Evolutionary conservation across 2,797 vertebrate genomes (phyloP).

Genomic region (Holocentrus rufus): DNA sequence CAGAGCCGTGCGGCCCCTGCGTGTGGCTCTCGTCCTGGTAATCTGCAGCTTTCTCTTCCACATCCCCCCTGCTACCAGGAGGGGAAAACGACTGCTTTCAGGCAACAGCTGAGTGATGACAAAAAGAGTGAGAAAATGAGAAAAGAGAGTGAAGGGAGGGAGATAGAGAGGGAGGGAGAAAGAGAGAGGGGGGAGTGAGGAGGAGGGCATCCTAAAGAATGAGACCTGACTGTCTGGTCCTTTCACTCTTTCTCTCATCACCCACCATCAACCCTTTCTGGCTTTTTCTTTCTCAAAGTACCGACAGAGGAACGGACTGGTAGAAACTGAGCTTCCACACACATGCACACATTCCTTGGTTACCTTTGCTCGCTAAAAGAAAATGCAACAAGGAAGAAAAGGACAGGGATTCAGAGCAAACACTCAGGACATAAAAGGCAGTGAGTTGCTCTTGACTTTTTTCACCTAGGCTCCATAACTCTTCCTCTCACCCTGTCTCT

Average conservation of each 20-base stretch:
- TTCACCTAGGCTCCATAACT: too few species aligned
- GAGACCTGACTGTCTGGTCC: slow-evolving; percentile 74
- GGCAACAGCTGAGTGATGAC: slow-evolving; percentile 23
- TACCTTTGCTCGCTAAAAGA: neutral
- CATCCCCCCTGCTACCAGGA: slow-evolving; percentile 66
- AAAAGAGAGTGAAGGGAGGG: slow-evolving; percentile 8
- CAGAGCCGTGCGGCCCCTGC: slow-evolving; percentile 56
- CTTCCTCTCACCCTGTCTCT: too few species aligned
- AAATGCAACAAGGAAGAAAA: neutral
- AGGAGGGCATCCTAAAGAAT: slow-evolving; percentile 50
- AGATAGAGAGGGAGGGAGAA: neutral
- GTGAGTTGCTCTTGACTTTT: too few species aligned
- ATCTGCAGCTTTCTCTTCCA: slow-evolving; percentile 76
- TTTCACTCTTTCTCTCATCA: slow-evolving; percentile 58
- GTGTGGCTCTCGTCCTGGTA: slow-evolving; percentile 58
- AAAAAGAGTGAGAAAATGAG: slow-evolving; percentile 8
- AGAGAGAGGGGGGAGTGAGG: slow-evolving; percentile 3
- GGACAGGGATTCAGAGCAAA: neutral
- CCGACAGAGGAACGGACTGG: neutral
- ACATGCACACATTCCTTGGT: neutral
- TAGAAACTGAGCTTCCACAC: neutral
- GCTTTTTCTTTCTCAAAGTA: neutral
- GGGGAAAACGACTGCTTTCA: slow-evolving; percentile 48
- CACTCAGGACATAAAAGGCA: neutral
- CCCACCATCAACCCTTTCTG: slow-evolving; percentile 1